A percentile compares a stretch with the other conserved stretches of the same genome.
Evolutionary conservation across 2,797 vertebrate species (phyloP).

Genomic region (Morelia viridis): DNA sequence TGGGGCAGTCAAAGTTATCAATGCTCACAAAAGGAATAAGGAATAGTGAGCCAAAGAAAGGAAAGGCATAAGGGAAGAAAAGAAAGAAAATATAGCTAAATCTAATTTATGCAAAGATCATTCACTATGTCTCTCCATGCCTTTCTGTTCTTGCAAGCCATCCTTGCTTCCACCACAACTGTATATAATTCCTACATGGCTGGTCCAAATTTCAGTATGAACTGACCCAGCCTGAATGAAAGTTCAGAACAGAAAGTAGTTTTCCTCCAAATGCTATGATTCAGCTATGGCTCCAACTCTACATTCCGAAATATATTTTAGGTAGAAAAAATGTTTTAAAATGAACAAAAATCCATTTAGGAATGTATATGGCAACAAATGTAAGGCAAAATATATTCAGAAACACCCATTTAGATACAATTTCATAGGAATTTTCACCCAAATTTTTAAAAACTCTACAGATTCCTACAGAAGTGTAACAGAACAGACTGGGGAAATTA

Average conservation of each 20-base stretch:
- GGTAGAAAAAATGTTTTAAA: background rate
- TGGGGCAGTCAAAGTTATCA: background rate
- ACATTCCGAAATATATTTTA: background rate
- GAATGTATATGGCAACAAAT: background rate
- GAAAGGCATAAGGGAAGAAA: background rate
- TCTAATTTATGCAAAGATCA: background rate
- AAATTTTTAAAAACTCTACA: background rate
- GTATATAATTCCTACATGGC: background rate
- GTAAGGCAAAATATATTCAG: background rate
- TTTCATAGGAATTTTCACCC: background rate
- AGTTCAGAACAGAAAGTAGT: background rate
- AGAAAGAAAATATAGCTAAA: background rate
- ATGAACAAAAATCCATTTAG: background rate
- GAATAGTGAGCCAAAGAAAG: background rate
- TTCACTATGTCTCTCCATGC: background rate
- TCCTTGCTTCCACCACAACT: background rate
- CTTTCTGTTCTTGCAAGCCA: background rate
- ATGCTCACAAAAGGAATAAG: background rate
- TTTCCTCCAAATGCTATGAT: background rate
- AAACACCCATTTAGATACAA: background rate
- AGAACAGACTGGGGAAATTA: background rate
- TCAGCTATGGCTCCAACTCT: background rate
- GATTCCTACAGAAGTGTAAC: background rate
- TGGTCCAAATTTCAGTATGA: background rate
- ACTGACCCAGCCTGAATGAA: background rate